These are phyloP conservation scores for Lissonota sp. DNA, from an alignment of 2,888 invertebrate species.

Conservation along the genomic window DNA sequence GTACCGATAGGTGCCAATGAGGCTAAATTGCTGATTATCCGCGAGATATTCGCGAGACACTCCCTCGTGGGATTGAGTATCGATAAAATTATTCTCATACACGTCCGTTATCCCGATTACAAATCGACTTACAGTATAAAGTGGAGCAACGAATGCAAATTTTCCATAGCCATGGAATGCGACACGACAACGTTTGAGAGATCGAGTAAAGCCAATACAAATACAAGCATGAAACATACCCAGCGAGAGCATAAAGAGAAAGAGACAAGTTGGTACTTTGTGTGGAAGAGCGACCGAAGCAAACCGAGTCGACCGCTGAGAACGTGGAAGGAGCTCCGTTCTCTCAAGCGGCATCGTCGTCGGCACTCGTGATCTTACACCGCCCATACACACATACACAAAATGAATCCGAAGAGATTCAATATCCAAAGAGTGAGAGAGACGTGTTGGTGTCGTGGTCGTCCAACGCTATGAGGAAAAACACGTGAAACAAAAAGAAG, in stretches of 20 bases:
- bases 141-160: constrained; percentile 69
- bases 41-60: neutral
- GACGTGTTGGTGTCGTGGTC: constrained; percentile 81
- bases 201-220: constrained; percentile 51
- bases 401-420: constrained; percentile 1
- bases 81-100: constrained; percentile 24
- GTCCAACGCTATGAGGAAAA: constrained; percentile 64
- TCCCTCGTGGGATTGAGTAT: constrained; percentile 10
- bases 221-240: constrained; percentile 2
- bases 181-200: constrained; percentile 57
- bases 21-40: neutral
- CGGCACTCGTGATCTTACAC: constrained; percentile 32
- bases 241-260: constrained; percentile 20
- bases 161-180: constrained; percentile 48
- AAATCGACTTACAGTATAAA: constrained; percentile 45
- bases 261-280: constrained; percentile 30
- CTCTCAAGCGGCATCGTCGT: constrained; percentile 57
- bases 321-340: constrained; percentile 60
- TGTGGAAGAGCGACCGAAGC: constrained; percentile 44
- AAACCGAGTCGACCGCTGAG: constrained; percentile 48
- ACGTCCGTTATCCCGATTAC: constrained; percentile 41
- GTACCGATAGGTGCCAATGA: neutral
- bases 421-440: constrained; percentile 16
- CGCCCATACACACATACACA: constrained; percentile 5
- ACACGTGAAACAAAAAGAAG: constrained; percentile 26